Evolutionary conservation across 2,113 vertebrate genomes (phyloP), one percentile per base, ranked within the genome.

Genomic region (Peromyscus maniculatus): DNA sequence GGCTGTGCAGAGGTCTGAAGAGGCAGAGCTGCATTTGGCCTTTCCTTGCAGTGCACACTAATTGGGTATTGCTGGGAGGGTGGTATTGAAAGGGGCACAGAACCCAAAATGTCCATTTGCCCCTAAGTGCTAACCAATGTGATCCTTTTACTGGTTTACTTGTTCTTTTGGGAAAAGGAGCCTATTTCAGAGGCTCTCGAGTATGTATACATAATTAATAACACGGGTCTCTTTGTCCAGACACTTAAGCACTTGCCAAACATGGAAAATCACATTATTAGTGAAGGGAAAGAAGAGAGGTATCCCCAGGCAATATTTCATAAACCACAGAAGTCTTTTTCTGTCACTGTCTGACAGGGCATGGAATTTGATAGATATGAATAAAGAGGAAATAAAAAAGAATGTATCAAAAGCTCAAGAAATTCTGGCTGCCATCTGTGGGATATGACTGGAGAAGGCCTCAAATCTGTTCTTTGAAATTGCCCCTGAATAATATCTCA

Each of bases 121-220:
- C 39, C 77, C 71, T 94, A 91, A 89, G 89, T 91, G 59, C 66
- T 94, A 93, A 89, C 28, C 77, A 95, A 71, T 0, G 3, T 95
- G 28, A 90, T 96, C 62, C 74, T 91, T 95, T 97, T 95, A 93
- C 86, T 94, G 43, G 43, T 87, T 98, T 95, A 87, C 19, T 74
- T 93, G 89, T 86, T 89, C 39, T 91, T 97, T 89, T 43, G 49
- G 52, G 91, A 83, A 91, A 74, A 95, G 62, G 21, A 94, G 52
- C 5, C 49, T 88, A 96, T 88, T 96, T 82, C 33, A 92, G 71
- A 94, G n/a, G 57, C 87, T 87, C 24, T 79, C 75, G 71, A 89
- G 3, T 80, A 89, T 92, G 87, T 88, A 57, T 91, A 57, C 55
- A 92, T 94, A 94, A 95, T 96, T 96, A 95, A 95, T 93, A 93